phyloP scores from a whole-genome alignment of 2,797 vertebrate species.

The Anolis apletophallus region DNA sequence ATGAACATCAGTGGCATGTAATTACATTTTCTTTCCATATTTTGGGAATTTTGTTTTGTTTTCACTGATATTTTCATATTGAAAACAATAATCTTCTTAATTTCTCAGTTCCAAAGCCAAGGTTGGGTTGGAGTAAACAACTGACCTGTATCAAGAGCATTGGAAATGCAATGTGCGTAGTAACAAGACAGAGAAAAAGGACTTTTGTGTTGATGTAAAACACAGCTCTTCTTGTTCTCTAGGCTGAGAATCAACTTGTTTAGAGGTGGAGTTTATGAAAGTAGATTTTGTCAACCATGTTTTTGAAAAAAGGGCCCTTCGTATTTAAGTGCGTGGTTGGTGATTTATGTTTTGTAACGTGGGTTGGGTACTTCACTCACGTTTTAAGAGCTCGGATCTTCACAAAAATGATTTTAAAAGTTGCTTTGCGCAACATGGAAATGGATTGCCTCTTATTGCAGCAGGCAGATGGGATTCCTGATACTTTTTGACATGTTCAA shows the following conservation, averaged over 20 bases:
- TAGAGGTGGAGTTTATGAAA: conserved; percentile 22
- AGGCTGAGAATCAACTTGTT: conserved; percentile 32
- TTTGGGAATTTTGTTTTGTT: conserved; percentile 59
- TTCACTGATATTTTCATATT: conserved; percentile 53
- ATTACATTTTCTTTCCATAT: conserved; percentile 58
- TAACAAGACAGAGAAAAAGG: conserved; percentile 34
- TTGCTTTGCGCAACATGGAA: conserved; percentile 10
- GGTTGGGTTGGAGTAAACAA: conserved; percentile 48
- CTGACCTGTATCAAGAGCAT: conserved; percentile 54
- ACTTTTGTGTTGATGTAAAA: conserved; percentile 42
- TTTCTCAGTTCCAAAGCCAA: neutral
- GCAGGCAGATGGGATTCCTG: conserved; percentile 10
- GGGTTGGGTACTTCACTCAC: conserved; percentile 34
- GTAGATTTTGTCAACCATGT: conserved; percentile 44
- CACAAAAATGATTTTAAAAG: neutral
- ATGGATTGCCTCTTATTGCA: neutral
- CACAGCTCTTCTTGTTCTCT: conserved; percentile 53
- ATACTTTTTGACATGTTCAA: conserved; percentile 66
- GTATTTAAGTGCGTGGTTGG: conserved; percentile 46
- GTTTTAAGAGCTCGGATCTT: conserved; percentile 51
- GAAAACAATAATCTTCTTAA: conserved; percentile 44
- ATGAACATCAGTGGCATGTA: conserved; percentile 57
- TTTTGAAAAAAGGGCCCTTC: conserved; percentile 51
- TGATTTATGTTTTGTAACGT: conserved; percentile 22
- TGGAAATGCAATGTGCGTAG: conserved; percentile 55